These are phyloP conservation scores for Erpetoichthys calabaricus DNA, from an alignment of 2,797 vertebrate species.

Conservation along the genomic window DNA sequence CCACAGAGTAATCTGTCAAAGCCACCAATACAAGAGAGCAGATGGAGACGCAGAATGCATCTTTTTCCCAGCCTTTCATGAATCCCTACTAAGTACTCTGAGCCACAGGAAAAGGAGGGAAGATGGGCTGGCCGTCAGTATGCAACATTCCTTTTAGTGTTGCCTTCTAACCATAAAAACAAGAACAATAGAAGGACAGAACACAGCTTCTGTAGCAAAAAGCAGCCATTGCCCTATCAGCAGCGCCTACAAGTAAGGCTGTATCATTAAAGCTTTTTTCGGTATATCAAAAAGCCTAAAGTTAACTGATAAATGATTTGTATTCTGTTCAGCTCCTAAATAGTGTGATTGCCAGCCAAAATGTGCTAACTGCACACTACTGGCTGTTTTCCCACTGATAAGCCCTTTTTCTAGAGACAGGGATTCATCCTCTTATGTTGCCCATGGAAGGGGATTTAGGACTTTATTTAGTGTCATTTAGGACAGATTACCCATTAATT, in stretches of 20 bases:
- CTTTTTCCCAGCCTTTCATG: constrained; percentile 2
- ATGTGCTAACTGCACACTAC: background rate
- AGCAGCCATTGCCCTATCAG: too few species aligned
- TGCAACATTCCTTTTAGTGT: too few species aligned
- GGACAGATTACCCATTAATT: constrained; percentile 52
- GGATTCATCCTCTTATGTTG: constrained; percentile 42
- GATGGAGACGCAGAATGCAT: background rate
- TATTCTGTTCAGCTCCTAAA: too few species aligned
- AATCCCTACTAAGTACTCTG: background rate
- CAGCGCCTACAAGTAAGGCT: too few species aligned
- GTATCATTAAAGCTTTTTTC: too few species aligned
- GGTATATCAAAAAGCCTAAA: too few species aligned
- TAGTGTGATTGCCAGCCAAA: background rate
- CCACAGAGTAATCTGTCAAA: background rate
- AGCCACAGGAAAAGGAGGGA: background rate
- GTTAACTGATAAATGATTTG: too few species aligned
- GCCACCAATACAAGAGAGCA: background rate
- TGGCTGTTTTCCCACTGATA: constrained; percentile 29
- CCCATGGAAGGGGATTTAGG: constrained; percentile 45
- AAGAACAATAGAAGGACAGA: background rate
- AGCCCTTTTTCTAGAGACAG: constrained; percentile 44
- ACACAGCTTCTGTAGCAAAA: too few species aligned
- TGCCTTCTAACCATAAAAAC: background rate
- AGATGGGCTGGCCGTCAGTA: too few species aligned
- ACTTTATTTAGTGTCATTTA: constrained; percentile 58